Evolutionary conservation across 2,113 vertebrate genomes (phyloP), one percentile per base, ranked within the genome.

Genomic region (Lucifuga dentata): DNA sequence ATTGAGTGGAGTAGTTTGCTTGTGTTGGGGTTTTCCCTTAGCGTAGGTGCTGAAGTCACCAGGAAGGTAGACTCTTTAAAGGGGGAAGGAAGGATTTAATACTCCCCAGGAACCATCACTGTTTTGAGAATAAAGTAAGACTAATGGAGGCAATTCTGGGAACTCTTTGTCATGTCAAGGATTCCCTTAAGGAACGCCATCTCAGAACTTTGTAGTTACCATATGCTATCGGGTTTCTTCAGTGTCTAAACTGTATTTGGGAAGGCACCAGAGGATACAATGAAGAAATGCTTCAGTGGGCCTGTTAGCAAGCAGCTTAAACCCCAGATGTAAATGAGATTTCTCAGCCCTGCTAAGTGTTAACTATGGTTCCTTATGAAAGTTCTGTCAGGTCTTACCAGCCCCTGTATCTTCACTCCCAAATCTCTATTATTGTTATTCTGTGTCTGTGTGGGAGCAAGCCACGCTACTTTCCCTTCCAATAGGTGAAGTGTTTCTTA

Each of bases 401-500:
- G 26, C 11, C 32, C 45, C 44, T 69, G 21, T 23, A 48, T 49
- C 61, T 23, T 67, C 48, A 46, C 40, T 17, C 49, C 45, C 6
- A 0, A 11, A 19, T 10, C 17, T 43, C 21, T 36, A 10, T n/a
- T n/a, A 13, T 19, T 3, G 21, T 46, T 10, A 9, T 16, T 15
- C 45, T 21, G 67, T 8, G 55, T 15, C 11, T 70, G 46, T 67
- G 67, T 13, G 68, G 9, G 45, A 10, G 64, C 40, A 45, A 5
- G 59, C 16, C 20, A 32, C 6, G 2, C 53, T 23, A 16, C 20
- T 5, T 12, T 64, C 52, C 55, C 56, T 69, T 43, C 78, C 67
- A 83, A 23, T 58, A 61, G 66, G 69, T 64, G 68, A 68, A 74
- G 74, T 70, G 77, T 77, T 76, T 52, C 45, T 63, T 71, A 48